These are phyloP conservation scores for Smittia sp. DNA, from an alignment of 2,888 invertebrate species.

Conservation along the genomic window DNA sequence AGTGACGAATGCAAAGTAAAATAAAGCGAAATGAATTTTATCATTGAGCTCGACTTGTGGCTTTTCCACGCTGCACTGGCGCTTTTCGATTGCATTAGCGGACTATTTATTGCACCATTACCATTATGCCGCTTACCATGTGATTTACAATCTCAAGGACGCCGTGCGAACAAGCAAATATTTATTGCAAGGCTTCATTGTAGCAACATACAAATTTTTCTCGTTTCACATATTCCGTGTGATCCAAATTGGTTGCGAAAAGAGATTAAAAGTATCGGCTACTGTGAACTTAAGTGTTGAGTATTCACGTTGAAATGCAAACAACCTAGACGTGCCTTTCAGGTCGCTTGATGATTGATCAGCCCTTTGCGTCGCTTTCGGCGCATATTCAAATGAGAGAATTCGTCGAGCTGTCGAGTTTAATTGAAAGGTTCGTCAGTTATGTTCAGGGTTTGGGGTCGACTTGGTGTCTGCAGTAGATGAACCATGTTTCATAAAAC, in stretches of 20 bases:
- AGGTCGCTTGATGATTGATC: background rate
- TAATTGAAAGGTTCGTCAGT: background rate
- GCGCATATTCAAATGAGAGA: background rate
- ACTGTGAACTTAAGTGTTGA: background rate
- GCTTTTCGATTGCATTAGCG: background rate
- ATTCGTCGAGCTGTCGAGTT: background rate
- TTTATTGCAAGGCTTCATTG: conserved; percentile 3
- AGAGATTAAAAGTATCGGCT: background rate
- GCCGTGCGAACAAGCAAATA: background rate
- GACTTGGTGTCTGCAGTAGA: background rate
- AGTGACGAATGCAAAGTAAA: background rate
- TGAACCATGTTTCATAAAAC: too few species aligned
- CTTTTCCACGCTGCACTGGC: background rate
- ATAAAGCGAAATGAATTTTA: background rate
- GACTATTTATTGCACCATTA: background rate
- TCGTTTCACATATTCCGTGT: background rate
- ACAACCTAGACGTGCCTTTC: background rate
- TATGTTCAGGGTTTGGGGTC: too few species aligned
- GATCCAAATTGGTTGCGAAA: conserved; percentile 12
- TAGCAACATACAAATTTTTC: background rate
- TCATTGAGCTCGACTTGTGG: background rate
- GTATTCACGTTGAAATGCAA: background rate
- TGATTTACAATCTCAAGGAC: conserved; percentile 8
- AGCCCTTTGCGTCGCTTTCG: background rate
- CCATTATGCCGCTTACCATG: background rate